Evolutionary conservation across 1,140 invertebrate genomes (phyloP).

Genomic region (Tetragnatha versicolor): DNA sequence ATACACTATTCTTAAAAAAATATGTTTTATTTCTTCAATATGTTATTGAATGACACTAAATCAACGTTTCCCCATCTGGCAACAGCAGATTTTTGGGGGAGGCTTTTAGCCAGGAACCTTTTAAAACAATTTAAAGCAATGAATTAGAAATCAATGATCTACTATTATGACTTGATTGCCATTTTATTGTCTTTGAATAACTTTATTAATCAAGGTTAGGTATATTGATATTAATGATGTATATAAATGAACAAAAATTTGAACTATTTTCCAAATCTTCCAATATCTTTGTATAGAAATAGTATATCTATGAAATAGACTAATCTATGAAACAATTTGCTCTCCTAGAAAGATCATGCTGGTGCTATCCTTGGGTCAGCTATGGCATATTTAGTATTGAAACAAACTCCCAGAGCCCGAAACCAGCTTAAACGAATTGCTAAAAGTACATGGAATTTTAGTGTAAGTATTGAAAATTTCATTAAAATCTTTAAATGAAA

Average conservation of each 20-base stretch:
- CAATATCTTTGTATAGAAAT: too few species aligned
- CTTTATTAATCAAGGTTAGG: too few species aligned
- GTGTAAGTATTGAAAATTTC: slow-evolving; percentile 61
- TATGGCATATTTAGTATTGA: slow-evolving; percentile 82
- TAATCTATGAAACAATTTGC: slow-evolving; percentile 60
- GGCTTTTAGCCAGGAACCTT: too few species aligned
- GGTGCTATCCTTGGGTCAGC: slow-evolving; percentile 90
- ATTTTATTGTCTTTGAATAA: too few species aligned
- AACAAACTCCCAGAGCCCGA: slow-evolving; percentile 86
- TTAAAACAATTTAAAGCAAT: too few species aligned
- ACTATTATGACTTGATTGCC: too few species aligned
- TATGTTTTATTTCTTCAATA: background rate
- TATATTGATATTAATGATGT: too few species aligned
- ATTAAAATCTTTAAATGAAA: background rate
- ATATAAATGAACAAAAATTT: too few species aligned
- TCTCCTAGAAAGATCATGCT: slow-evolving; percentile 72
- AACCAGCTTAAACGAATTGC: slow-evolving; percentile 90
- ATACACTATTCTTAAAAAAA: background rate
- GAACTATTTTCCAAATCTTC: too few species aligned
- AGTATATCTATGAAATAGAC: background rate
- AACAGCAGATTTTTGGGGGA: too few species aligned
- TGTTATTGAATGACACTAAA: background rate
- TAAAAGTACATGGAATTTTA: slow-evolving; percentile 87
- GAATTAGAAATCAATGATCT: too few species aligned
- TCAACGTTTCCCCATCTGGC: too few species aligned